Conservation (phyloP, 1,140 invertebrate species). For the Scaptomyza pallida region DNA sequence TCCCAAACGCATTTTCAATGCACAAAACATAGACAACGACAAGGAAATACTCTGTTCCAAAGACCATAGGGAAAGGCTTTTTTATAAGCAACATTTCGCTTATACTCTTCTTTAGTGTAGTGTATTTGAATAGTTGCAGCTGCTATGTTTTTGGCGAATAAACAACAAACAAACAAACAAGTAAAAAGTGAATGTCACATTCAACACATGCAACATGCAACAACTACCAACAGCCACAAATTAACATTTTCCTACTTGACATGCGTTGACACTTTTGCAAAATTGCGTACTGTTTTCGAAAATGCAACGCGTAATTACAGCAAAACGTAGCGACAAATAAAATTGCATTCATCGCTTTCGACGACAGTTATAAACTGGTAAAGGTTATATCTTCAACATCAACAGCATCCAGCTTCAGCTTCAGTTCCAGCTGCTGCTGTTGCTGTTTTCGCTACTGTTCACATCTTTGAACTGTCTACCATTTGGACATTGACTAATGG, state of each 20-base stretch:
- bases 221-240: conserved; percentile 51
- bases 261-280: conserved; percentile 76
- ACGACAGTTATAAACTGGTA: too few species aligned
- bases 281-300: conserved; percentile 71
- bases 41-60: background rate
- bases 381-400: conserved; percentile 59
- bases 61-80: background rate
- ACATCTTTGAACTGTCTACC: conserved; percentile 33
- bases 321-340: too few species aligned
- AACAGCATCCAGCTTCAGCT: conserved; percentile 23
- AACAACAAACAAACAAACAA: conserved; percentile 16
- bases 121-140: conserved; percentile 29
- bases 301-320: conserved; percentile 62
- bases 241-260: conserved; percentile 68
- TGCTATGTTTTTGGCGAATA: too few species aligned
- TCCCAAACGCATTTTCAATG: conserved; percentile 48
- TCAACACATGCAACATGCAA: conserved; percentile 21
- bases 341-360: too few species aligned
- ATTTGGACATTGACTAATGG: conserved; percentile 71
- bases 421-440: conserved; percentile 40
- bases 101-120: background rate
- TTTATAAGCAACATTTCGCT: background rate
- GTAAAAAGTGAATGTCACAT: conserved; percentile 53
- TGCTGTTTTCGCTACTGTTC: conserved; percentile 32
- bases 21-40: background rate